phyloP scores from a whole-genome alignment of 2,797 vertebrate species.

The Hoplostethus mediterraneus region DNA sequence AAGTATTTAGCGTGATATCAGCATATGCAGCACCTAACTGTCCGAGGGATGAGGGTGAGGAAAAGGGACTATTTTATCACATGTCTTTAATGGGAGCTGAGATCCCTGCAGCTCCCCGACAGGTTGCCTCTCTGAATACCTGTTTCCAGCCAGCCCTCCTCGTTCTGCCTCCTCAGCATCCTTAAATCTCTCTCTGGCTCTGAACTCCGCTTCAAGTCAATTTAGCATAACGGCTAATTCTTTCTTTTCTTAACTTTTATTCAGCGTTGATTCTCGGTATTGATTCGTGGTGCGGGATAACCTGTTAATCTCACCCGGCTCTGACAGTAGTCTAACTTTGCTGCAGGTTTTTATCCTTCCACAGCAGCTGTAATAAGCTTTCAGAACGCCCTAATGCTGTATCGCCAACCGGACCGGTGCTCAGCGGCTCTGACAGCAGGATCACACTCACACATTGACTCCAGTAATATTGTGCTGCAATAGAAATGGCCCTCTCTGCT shows the following conservation, averaged over 20 bases:
- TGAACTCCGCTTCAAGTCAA: conserved; percentile 12
- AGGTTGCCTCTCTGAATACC: conserved; percentile 59
- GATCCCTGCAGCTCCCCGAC: conserved; percentile 40
- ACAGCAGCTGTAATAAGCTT: background rate
- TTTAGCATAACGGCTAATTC: conserved; percentile 16
- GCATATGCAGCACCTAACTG: conserved; percentile 63
- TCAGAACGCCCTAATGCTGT: background rate
- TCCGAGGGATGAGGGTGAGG: conserved; percentile 65
- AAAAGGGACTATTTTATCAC: conserved; percentile 71
- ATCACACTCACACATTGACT: conserved; percentile 14
- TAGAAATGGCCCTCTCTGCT: conserved; percentile 51
- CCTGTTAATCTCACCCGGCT: conserved; percentile 16
- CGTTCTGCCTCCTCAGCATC: conserved; percentile 58
- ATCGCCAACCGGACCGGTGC: background rate
- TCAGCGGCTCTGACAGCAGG: conserved; percentile 6
- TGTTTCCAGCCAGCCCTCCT: conserved; percentile 42
- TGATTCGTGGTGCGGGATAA: conserved; percentile 3
- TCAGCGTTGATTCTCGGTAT: conserved; percentile 6
- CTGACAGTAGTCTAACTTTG: conserved; percentile 1
- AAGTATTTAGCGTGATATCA: conserved; percentile 73
- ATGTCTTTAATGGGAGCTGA: conserved; percentile 56
- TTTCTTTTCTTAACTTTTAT: conserved; percentile 34
- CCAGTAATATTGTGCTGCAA: background rate
- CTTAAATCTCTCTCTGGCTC: conserved; percentile 38
- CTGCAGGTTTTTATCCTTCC: conserved; percentile 14